Conservation (phyloP, 2,888 invertebrate species). For the Heliconius hortense region DNA sequence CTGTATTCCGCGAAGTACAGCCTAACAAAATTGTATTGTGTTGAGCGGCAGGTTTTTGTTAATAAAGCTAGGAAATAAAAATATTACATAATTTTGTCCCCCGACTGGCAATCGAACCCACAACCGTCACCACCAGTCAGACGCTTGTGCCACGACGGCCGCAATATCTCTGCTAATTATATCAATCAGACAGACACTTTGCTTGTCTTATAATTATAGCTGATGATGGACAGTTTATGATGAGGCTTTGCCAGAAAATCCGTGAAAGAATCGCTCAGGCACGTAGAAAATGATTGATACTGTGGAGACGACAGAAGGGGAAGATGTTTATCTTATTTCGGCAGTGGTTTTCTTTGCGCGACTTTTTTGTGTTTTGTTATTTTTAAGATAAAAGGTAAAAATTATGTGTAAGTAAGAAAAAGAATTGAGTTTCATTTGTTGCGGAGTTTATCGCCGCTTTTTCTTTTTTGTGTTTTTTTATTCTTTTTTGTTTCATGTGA, state of each 20-base stretch:
- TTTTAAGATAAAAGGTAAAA: neutral
- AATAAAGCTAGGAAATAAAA: neutral
- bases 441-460: too few species aligned
- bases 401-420: neutral
- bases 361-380: neutral
- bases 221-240: slow-evolving; percentile 9
- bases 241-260: slow-evolving; percentile 13
- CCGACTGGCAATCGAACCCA: neutral
- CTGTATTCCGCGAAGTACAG: neutral
- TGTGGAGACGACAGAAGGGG: slow-evolving; percentile 7
- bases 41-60: neutral
- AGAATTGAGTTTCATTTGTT: too few species aligned
- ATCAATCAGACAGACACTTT: neutral
- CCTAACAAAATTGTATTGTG: neutral
- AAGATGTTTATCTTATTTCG: slow-evolving; percentile 8
- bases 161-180: neutral
- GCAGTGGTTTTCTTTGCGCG: neutral
- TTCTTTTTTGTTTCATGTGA: too few species aligned
- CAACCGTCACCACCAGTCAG: neutral
- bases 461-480: too few species aligned
- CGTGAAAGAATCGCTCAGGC: slow-evolving; percentile 6
- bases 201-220: slow-evolving; percentile 5
- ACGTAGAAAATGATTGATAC: slow-evolving; percentile 16
- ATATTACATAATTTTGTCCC: neutral
- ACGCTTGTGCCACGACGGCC: neutral